A percentile compares a stretch with the other conserved stretches of the same genome.
Conservation (phyloP, 64 coral and sea anemone genomes). For the Dendrophyllia cribrosa region DNA sequence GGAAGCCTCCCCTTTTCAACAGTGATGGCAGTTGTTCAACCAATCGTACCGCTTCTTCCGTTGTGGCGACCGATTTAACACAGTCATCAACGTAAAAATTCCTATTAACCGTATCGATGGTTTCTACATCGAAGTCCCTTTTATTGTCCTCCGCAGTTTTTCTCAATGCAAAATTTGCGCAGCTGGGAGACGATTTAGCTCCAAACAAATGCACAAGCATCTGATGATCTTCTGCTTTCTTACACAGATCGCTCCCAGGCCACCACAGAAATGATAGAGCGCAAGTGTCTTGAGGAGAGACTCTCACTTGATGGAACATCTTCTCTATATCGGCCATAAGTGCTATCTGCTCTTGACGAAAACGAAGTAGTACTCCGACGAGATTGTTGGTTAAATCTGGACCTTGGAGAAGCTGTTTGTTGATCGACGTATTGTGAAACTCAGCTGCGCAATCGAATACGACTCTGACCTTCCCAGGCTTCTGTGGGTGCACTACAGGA, state of each 20-base stretch:
- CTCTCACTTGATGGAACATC: slow-evolving; percentile 73
- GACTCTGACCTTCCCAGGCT: slow-evolving; percentile 32
- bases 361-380: slow-evolving; percentile 40
- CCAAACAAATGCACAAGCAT: slow-evolving; percentile 69
- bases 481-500: slow-evolving; percentile 23
- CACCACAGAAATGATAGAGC: slow-evolving; percentile 75
- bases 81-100: slow-evolving; percentile 60
- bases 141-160: slow-evolving; percentile 35
- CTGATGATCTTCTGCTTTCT: slow-evolving; percentile 41
- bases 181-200: slow-evolving; percentile 41
- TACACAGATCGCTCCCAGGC: slow-evolving; percentile 44
- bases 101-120: slow-evolving; percentile 5
- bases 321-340: slow-evolving; percentile 39
- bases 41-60: neutral
- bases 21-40: neutral
- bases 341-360: slow-evolving; percentile 39
- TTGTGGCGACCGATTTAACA: slow-evolving; percentile 18
- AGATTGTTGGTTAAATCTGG: slow-evolving; percentile 62
- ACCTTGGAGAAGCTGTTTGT: slow-evolving; percentile 39
- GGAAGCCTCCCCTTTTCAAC: slow-evolving; percentile 37
- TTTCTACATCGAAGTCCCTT: neutral
- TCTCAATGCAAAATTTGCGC: slow-evolving; percentile 42
- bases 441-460: slow-evolving; percentile 52
- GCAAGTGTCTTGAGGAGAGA: slow-evolving; percentile 38
- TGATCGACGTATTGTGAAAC: slow-evolving; percentile 25